Conservation (phyloP, 2,888 invertebrate genomes). For the Drosophila testacea region DNA sequence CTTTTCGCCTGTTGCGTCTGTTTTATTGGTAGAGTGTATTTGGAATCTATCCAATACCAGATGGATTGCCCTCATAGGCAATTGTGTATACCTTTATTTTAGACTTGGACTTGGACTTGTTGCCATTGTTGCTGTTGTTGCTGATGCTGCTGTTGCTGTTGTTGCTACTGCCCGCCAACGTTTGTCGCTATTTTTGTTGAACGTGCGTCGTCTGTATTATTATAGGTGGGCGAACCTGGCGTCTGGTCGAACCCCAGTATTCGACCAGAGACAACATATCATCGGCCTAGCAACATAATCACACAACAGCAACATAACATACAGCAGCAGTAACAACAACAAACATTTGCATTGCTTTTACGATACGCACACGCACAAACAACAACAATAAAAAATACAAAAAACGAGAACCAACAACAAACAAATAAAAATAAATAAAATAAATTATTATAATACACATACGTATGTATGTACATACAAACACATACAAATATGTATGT, state of each 20-base stretch:
- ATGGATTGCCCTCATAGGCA: conserved; percentile 29
- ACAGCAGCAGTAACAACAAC: conserved; percentile 16
- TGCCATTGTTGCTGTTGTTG: conserved; percentile 24
- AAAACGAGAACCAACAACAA: conserved; percentile 7
- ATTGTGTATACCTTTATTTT: conserved; percentile 29
- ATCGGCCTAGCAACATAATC: conserved; percentile 35
- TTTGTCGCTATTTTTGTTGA: conserved; percentile 46
- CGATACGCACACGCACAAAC: conserved; percentile 62
- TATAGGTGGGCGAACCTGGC: conserved; percentile 76
- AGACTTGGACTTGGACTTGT: conserved; percentile 72
- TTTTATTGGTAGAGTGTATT: background rate
- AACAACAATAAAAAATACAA: conserved; percentile 11
- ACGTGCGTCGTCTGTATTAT: conserved; percentile 40
- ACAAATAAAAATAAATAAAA: conserved; percentile 29
- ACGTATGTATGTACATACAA: background rate
- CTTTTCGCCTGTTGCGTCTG: conserved; percentile 17
- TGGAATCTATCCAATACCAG: conserved; percentile 13
- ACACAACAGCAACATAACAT: conserved; percentile 18
- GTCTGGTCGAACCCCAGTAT: conserved; percentile 44
- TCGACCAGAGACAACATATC: conserved; percentile 21
- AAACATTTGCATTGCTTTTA: conserved; percentile 46
- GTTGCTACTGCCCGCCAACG: conserved; percentile 48
- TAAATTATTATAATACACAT: conserved; percentile 27
- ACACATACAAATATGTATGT: background rate
- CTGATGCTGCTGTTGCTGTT: conserved; percentile 1